Evolutionary conservation across 2,888 invertebrate genomes (phyloP).

Genomic region (Cephus spinipes): DNA sequence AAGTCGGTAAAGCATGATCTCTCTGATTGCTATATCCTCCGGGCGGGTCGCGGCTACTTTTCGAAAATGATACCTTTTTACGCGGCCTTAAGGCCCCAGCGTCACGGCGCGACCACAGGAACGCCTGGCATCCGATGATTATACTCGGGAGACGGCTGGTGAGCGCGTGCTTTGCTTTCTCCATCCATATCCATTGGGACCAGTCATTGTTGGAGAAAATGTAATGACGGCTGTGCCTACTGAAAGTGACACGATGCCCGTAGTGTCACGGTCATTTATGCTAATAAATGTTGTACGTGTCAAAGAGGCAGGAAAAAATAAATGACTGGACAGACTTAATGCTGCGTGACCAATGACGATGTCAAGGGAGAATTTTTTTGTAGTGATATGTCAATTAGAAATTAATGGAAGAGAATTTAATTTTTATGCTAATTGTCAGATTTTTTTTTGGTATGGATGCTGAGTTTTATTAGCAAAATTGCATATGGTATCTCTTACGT

Average conservation of each 20-base stretch:
- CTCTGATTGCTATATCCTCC: background rate
- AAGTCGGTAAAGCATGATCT: background rate
- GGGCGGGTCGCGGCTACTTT: background rate
- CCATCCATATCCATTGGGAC: background rate
- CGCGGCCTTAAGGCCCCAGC: conserved; percentile 35
- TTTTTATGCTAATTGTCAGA: background rate
- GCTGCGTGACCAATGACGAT: background rate
- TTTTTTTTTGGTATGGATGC: background rate
- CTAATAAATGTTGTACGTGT: background rate
- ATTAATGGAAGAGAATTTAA: background rate
- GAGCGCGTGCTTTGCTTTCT: background rate
- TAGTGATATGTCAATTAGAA: background rate
- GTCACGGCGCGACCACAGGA: conserved; percentile 34
- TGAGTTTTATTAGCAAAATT: background rate
- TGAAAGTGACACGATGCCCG: background rate
- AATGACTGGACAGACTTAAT: background rate
- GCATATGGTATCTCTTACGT: background rate
- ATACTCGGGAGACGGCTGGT: conserved; percentile 21
- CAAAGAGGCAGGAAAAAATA: background rate
- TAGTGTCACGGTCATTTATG: background rate
- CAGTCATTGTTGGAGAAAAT: background rate
- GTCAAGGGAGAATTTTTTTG: background rate
- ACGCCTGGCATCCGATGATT: conserved; percentile 45
- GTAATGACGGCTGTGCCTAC: background rate
- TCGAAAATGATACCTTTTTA: conserved; percentile 42